phyloP scores from a whole-genome alignment of 2,797 vertebrate genomes.

The Phoeniculus purpureus region DNA sequence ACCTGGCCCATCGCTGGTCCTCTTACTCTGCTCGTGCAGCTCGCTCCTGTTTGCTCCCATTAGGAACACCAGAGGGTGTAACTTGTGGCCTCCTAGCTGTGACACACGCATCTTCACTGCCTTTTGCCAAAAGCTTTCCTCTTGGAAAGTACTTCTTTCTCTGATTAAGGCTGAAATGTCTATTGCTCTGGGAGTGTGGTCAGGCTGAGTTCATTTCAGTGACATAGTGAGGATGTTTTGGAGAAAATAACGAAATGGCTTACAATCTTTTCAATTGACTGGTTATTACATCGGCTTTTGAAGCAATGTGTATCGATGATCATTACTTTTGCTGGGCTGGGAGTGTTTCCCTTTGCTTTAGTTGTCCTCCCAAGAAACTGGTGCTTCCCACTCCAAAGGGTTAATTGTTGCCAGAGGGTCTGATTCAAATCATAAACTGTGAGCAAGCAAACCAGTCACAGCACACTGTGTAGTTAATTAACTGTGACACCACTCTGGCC shows the following conservation, averaged over 20 bases:
- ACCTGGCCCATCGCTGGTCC: neutral
- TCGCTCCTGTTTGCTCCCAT: rapidly evolving
- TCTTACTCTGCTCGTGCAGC: rapidly evolving
- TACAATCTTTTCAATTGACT: neutral
- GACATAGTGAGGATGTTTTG: neutral
- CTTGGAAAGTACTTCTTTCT: neutral
- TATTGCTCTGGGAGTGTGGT: rapidly evolving
- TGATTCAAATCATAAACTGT: neutral
- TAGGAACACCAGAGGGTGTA: neutral
- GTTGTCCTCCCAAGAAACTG: neutral
- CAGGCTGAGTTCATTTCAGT: neutral
- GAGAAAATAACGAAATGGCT: neutral
- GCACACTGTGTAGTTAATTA: neutral
- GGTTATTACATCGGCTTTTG: neutral
- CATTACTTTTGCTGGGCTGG: neutral
- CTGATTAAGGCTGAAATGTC: neutral
- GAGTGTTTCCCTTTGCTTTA: neutral
- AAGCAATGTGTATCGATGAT: neutral
- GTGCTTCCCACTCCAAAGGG: neutral
- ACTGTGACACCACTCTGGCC: slow-evolving; percentile 6
- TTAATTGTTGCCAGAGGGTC: neutral
- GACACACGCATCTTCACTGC: neutral
- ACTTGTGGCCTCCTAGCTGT: neutral
- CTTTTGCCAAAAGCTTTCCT: neutral
- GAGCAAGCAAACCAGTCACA: neutral